These are phyloP conservation scores for Tridacna crocea DNA, from an alignment of 2,888 invertebrate genomes.

Conservation along the genomic window DNA sequence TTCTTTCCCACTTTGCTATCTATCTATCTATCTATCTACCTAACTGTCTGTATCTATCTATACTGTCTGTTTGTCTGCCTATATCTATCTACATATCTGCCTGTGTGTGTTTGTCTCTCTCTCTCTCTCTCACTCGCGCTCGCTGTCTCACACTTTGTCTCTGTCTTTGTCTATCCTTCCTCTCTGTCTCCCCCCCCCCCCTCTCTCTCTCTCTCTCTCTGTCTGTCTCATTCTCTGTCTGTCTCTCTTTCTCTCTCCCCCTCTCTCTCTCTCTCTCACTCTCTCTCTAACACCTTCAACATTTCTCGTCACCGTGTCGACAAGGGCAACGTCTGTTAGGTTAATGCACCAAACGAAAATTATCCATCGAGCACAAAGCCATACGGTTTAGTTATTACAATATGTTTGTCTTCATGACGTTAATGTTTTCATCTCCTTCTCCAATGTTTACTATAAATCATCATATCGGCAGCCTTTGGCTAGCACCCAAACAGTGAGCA, in stretches of 20 bases:
- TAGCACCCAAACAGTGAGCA: too few species aligned
- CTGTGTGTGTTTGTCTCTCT: background rate
- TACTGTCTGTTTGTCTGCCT: too few species aligned
- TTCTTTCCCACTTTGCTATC: too few species aligned
- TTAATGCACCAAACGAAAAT: too few species aligned
- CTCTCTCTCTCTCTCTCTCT: background rate
- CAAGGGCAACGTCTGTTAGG: too few species aligned
- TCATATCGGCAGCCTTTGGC: too few species aligned
- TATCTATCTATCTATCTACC: background rate
- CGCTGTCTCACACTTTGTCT: background rate
- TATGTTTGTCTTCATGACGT: too few species aligned
- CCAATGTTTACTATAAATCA: too few species aligned
- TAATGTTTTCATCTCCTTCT: too few species aligned
- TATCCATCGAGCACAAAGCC: too few species aligned
- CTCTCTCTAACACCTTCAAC: background rate
- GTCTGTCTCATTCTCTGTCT: background rate
- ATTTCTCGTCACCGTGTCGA: too few species aligned
- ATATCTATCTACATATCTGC: background rate
- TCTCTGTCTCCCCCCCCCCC: background rate
- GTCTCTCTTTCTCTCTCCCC: background rate
- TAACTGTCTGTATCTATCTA: background rate
- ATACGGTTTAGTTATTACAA: too few species aligned
- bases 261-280: constrained; percentile 18
- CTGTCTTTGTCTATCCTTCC: background rate
- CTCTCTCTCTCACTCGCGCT: background rate